Percentiles rank a stretch among this genome's conserved stretches.
phyloP scores from a whole-genome alignment of 2,113 vertebrate species.

The Chaenogobius annularis region DNA sequence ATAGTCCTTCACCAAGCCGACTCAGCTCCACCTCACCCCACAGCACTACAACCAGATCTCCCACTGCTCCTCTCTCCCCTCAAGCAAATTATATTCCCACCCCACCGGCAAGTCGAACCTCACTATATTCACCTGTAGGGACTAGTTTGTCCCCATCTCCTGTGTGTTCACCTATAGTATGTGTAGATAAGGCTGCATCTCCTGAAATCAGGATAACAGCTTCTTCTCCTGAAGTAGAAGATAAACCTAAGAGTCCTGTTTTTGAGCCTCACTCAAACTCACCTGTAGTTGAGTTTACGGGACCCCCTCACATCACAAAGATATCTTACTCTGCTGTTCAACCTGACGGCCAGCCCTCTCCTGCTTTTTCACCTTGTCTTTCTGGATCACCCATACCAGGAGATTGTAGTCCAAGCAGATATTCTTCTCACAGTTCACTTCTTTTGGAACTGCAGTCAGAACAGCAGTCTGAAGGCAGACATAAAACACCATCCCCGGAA shows the following conservation, averaged over 20 bases:
- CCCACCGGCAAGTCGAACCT: not conserved
- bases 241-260: conserved; percentile 22
- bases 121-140: conserved; percentile 34
- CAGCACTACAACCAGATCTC: conserved; percentile 32
- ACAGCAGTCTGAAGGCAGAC: conserved; percentile 17
- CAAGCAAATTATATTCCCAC: conserved; percentile 9
- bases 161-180: conserved; percentile 37
- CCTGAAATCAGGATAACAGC: conserved; percentile 68
- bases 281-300: not conserved
- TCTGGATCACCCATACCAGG: conserved; percentile 30
- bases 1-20: conserved; percentile 34
- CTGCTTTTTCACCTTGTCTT: conserved; percentile 40
- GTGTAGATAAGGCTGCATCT: conserved; percentile 51
- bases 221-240: conserved; percentile 54
- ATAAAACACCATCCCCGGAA: conserved; percentile 56
- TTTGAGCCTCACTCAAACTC: conserved; percentile 41
- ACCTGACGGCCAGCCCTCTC: conserved; percentile 19
- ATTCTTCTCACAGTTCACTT: conserved; percentile 24
- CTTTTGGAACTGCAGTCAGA: conserved; percentile 33
- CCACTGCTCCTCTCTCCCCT: conserved; percentile 35
- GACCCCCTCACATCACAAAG: conserved; percentile 60
- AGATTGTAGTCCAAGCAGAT: conserved; percentile 15
- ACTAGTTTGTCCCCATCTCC: conserved; percentile 55
- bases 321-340: conserved; percentile 54
- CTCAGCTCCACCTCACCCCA: conserved; percentile 19